A percentile compares a stretch with the other conserved stretches of the same genome.
Conservation (phyloP, 2,113 vertebrate species). For the Marmota monax region DNA sequence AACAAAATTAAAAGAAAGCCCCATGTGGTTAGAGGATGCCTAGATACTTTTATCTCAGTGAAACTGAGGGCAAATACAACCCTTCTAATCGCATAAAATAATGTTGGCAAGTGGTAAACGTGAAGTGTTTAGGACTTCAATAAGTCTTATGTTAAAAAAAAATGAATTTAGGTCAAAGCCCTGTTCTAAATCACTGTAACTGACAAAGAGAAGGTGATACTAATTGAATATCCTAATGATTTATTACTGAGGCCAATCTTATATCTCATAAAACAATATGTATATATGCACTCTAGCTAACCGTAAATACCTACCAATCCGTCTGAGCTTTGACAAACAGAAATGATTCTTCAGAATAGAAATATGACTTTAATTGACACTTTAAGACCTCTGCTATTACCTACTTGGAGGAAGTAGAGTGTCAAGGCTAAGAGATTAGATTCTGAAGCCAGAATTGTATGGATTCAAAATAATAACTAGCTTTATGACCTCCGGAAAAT, state of each 20-base stretch:
- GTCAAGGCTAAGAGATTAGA: background rate
- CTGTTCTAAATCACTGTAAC: background rate
- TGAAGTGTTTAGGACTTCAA: background rate
- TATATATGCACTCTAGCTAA: background rate
- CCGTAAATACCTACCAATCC: background rate
- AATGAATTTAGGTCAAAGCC: background rate
- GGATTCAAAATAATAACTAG: background rate
- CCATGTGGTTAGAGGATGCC: background rate
- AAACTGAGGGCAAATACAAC: background rate
- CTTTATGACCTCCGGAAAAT: background rate
- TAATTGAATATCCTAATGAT: background rate
- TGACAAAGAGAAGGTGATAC: background rate
- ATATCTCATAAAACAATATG: background rate
- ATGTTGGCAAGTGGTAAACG: background rate
- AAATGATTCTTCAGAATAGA: background rate
- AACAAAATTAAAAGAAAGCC: background rate
- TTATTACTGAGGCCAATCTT: background rate
- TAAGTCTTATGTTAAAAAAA: background rate
- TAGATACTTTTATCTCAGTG: background rate
- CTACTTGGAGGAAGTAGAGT: background rate
- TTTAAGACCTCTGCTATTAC: background rate
- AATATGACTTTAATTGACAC: background rate
- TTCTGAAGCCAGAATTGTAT: background rate
- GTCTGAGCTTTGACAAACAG: background rate
- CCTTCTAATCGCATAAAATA: slow-evolving; percentile 4